A percentile compares a stretch with the other conserved stretches of the same genome.
Evolutionary conservation across 2,113 vertebrate genomes (phyloP).

Genomic region (Sceloporus undulatus): DNA sequence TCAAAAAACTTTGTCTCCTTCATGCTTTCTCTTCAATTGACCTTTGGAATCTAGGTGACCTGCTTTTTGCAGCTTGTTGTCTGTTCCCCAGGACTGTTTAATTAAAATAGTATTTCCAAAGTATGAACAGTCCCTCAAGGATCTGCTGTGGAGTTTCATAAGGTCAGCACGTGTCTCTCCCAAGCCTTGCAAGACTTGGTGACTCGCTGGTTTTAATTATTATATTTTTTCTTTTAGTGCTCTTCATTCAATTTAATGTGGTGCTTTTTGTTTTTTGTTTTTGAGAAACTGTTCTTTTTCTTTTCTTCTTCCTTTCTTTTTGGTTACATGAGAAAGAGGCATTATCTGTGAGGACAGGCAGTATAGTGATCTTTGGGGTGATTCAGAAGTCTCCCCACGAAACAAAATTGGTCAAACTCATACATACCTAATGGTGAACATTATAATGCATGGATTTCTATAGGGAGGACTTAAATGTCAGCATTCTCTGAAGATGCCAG

Average conservation of each 20-base stretch:
- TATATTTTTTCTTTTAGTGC: conserved; percentile 67
- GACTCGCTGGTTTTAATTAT: conserved; percentile 75
- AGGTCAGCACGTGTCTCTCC: conserved; percentile 74
- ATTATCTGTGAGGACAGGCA: conserved; percentile 62
- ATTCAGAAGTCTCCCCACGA: not conserved
- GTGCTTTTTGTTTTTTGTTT: conserved; percentile 60
- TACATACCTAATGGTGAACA: not conserved
- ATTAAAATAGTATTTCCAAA: conserved; percentile 75
- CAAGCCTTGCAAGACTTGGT: conserved; percentile 67
- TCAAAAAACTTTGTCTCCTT: conserved; percentile 62
- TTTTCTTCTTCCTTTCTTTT: conserved; percentile 10
- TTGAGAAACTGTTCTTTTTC: conserved; percentile 62
- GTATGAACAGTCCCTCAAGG: conserved; percentile 71
- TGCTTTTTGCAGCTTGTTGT: conserved; percentile 66
- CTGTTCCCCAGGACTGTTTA: conserved; percentile 72
- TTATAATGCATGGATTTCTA: not conserved
- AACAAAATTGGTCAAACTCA: not conserved
- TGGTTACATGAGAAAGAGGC: conserved; percentile 56
- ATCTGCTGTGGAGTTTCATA: conserved; percentile 71
- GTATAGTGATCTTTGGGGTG: conserved; percentile 21
- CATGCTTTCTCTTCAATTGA: conserved; percentile 68
- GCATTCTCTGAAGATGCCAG: no score
- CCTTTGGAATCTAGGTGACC: conserved; percentile 73
- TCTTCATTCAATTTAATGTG: conserved; percentile 74
- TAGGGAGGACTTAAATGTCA: not conserved